These are phyloP conservation scores for Rhipidura dahli DNA, from an alignment of 2,113 vertebrate genomes.

Conservation along the genomic window DNA sequence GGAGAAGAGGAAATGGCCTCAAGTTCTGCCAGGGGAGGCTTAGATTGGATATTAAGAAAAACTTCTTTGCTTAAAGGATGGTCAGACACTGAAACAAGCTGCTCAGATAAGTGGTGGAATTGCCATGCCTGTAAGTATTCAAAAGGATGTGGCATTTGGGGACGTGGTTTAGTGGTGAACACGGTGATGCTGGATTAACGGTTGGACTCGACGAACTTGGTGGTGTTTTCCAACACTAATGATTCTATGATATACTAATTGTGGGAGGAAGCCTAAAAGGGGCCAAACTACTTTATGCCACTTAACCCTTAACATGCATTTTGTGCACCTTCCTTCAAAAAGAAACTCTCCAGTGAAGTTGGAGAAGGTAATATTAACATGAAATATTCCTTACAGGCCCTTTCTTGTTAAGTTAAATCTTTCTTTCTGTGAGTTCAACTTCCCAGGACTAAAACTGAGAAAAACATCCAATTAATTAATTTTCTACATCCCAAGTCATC, in stretches of 20 bases:
- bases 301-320: not conserved
- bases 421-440: fast-evolving
- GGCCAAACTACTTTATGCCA: not conserved
- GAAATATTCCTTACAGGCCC: not conserved
- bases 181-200: not conserved
- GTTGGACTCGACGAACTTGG: not conserved
- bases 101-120: not conserved
- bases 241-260: not conserved
- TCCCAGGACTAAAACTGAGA: not conserved
- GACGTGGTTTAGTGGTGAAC: not conserved
- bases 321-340: not conserved
- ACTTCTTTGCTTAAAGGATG: not conserved
- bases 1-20: not conserved
- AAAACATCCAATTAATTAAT: not conserved
- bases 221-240: not conserved
- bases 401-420: not conserved
- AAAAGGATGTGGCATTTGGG: not conserved
- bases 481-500: not conserved
- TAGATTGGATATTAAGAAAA: not conserved
- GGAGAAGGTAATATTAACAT: not conserved
- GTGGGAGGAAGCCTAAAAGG: not conserved
- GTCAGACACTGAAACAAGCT: not conserved
- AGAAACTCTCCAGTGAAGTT: not conserved
- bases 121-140: not conserved
- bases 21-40: not conserved